Base-by-base conservation (phyloP, 1,140 invertebrate genomes). In the Drosophila rufa region DNA sequence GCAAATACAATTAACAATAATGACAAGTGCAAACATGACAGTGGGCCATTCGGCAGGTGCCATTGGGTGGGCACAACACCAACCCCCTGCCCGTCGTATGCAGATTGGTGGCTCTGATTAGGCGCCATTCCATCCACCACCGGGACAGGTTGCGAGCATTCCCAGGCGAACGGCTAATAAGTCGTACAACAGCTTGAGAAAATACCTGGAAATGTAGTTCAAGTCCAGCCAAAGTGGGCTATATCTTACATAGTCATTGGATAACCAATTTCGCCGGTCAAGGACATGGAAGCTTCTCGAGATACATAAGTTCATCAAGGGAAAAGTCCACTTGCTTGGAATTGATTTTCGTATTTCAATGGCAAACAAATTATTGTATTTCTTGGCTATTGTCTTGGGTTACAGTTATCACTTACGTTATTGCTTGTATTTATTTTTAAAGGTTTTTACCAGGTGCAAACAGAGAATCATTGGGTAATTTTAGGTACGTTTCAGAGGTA, bases 1-100 rank as follows among this genome's bases (percentile, higher is more conserved):
- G 57, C 85, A 89, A 90, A 89, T 73, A 89, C 85, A 89, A 89
- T 89, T 89, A 89, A 85, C 67, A 89, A 85, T 89, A 89, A 89
- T 89, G 85, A 89, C 85, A 90, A 89, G 75, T 89, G 85, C 82
- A 89, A 89, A 89, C 86, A 89, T 90, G 85, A 69, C 77, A 83
- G 53, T 59, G 43, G 65, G 27, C 58, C 61, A 79, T 27, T n/a
- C 27, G 11, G 12, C 25, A 19, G 36, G 62, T 30, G 40, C n/a
- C 30, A 19, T 50, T 14, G 2, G 50, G 25, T 40, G 33, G 47
- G 14, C 22, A 33, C 9, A 11, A 40, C 48, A 22, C 19, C 47
- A 27, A 40, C 27, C 25, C 43, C 11, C 4, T 27, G 38, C 19
- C 22, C 30, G 9, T 8, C 50, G 17, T 22, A 55, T 75, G 48